Evolutionary conservation across 2,113 vertebrate genomes (phyloP).

Genomic region (Cyprinodon brontotheroides): DNA sequence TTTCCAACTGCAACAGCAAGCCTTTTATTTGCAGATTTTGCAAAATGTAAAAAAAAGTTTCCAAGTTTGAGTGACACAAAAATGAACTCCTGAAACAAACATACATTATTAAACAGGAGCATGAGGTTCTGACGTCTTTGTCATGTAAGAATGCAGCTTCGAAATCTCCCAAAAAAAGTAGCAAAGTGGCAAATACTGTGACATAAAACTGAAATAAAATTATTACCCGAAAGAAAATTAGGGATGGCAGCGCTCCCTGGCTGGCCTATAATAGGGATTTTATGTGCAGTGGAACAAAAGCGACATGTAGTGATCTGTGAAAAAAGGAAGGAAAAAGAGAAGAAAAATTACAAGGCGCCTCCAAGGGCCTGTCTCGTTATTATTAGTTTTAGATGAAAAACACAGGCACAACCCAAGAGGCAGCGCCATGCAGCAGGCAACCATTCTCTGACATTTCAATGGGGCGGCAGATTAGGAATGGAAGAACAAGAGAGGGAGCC

Average conservation of each 20-base stretch:
- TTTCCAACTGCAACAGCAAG: neutral
- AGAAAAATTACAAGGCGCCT: conserved; percentile 68
- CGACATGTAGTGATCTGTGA: conserved; percentile 64
- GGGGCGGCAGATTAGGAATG: conserved; percentile 29
- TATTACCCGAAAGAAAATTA: conserved; percentile 63
- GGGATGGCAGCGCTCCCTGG: conserved; percentile 58
- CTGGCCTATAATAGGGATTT: conserved; percentile 64
- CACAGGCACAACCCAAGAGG: conserved; percentile 65
- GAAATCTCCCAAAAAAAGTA: conserved; percentile 37
- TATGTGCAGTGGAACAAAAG: conserved; percentile 58
- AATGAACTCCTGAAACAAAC: neutral
- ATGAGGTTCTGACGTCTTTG: conserved; percentile 22
- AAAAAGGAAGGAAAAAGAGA: conserved; percentile 45
- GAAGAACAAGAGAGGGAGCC: conserved; percentile 30
- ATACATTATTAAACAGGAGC: conserved; percentile 8
- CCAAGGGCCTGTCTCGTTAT: conserved; percentile 70
- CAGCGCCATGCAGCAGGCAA: conserved; percentile 45
- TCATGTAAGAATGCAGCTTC: conserved; percentile 25
- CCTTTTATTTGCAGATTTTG: neutral
- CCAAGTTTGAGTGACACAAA: conserved; percentile 9
- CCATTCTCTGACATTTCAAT: conserved; percentile 65
- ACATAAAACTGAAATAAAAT: conserved; percentile 53
- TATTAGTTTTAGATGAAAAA: conserved; percentile 77
- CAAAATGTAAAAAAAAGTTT: conserved; percentile 3
- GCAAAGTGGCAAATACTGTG: conserved; percentile 53